These are phyloP conservation scores for Argyresthia goedartella DNA, from an alignment of 2,888 invertebrate species.

Conservation along the genomic window DNA sequence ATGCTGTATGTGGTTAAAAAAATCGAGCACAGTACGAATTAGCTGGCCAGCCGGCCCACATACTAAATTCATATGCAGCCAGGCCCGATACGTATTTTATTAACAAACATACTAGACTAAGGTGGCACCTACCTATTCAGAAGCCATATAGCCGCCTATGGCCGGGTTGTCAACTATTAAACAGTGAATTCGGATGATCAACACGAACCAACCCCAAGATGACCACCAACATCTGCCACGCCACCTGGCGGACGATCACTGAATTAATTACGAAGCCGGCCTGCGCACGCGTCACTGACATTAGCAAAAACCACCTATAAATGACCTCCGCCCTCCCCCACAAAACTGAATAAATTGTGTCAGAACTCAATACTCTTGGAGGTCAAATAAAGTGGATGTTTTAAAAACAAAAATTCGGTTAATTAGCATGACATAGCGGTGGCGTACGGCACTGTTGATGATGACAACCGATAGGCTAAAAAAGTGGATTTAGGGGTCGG, in stretches of 20 bases:
- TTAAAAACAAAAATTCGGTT: slow-evolving; percentile 12
- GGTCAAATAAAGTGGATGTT: not conserved
- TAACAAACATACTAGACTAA: too few species aligned
- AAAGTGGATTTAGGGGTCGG: too few species aligned
- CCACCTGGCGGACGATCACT: slow-evolving; percentile 50
- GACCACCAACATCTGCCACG: slow-evolving; percentile 42
- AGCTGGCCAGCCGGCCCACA: too few species aligned
- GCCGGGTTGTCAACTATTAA: not conserved
- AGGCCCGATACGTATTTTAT: too few species aligned
- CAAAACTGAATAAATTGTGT: not conserved
- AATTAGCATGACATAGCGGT: slow-evolving; percentile 40
- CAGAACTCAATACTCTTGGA: not conserved
- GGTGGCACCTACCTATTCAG: too few species aligned
- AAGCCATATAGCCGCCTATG: too few species aligned
- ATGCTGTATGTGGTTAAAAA: too few species aligned
- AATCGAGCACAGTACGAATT: too few species aligned
- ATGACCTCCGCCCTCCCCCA: not conserved
- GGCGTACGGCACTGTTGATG: slow-evolving; percentile 13
- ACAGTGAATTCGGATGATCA: not conserved
- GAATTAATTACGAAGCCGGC: slow-evolving; percentile 51
- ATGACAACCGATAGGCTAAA: too few species aligned
- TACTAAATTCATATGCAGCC: too few species aligned
- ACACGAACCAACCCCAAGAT: not conserved
- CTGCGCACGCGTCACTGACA: slow-evolving; percentile 28
- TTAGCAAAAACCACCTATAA: not conserved